phyloP scores from a whole-genome alignment of 2,797 vertebrate genomes.

The Melanotaenia boesemani region DNA sequence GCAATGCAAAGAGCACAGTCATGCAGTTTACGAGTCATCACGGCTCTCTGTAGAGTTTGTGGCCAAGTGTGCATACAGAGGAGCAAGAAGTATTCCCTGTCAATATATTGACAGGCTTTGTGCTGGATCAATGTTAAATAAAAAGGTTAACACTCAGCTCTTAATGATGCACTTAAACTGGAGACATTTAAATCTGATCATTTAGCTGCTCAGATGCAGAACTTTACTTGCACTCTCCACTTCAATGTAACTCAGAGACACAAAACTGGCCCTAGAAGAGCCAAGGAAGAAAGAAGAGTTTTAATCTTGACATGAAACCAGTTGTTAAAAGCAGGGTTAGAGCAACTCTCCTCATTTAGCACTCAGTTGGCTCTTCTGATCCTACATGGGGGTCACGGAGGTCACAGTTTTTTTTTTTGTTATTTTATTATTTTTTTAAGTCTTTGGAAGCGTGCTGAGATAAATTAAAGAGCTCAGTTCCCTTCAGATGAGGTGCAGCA shows the following conservation, averaged over 20 bases:
- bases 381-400: constrained; percentile 1
- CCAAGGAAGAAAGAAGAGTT: constrained; percentile 35
- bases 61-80: constrained; percentile 37
- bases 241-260: constrained; percentile 3
- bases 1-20: neutral
- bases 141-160: constrained; percentile 38
- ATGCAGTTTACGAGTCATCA: constrained; percentile 4
- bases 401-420: constrained; percentile 3
- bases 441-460: neutral
- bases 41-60: constrained; percentile 25
- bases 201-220: constrained; percentile 26
- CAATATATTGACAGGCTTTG: constrained; percentile 75
- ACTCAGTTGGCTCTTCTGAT: neutral
- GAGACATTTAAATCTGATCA: constrained; percentile 3
- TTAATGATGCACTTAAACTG: constrained; percentile 69
- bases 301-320: constrained; percentile 63
- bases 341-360: constrained; percentile 64
- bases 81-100: constrained; percentile 56
- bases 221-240: neutral
- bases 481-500: constrained; percentile 11
- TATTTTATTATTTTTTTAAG: neutral
- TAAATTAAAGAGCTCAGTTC: constrained; percentile 6
- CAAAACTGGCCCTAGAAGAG: constrained; percentile 56
- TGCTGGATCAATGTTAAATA: constrained; percentile 55
- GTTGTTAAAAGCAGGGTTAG: constrained; percentile 68